Base-by-base conservation (phyloP, 2,797 vertebrate genomes). In the Myripristis murdjan region DNA sequence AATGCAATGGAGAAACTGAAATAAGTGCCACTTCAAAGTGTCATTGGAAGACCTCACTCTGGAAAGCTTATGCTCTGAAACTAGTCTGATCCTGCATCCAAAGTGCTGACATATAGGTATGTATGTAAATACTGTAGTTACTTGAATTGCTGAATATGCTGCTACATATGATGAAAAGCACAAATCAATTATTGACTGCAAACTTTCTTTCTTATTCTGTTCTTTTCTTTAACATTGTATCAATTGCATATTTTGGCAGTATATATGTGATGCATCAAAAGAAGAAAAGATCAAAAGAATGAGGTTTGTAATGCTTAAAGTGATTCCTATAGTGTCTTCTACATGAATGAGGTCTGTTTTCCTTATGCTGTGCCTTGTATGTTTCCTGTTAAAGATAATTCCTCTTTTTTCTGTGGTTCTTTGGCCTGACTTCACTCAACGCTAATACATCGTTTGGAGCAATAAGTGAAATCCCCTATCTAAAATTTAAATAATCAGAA, bases 101-200 rank as follows among this genome's bases (percentile, higher is more conserved):
- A 77, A 81, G 69, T 63, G 56, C 68, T 79, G 62, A 70, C 75
- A 74, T 31, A 56, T 11, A 72, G 60, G 16, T 74, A 7, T 59
- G 49, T 58, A 6, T 78, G 61, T 76, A 62, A 70, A 63, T 58
- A 0, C 3, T 54, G 35, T 37, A 37, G 35, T 37, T 12, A 37
- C 35, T 37, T 37, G 6, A 43, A 14, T 3, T 52, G n/a, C n/a
- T n/a, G n/a, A n/a, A n/a, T 22, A 69, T 28, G 54, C 64, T 79
- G 35, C 65, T 73, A 18, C 52, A 64, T 15, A 23, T 65, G 39
- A 49, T 23, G 12, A 39, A 60, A 75, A 69, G 60, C 67, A 81
- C 75, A 83, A 70, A 1, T 55, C 28, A 24, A 54, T 69, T 37
- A 35, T 8, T 41, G 7, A 54, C 48, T 54, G 6, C 56, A 55